These are phyloP conservation scores for Protobothrops flavoviridis DNA, from an alignment of 2,113 vertebrate genomes.

Conservation along the genomic window DNA sequence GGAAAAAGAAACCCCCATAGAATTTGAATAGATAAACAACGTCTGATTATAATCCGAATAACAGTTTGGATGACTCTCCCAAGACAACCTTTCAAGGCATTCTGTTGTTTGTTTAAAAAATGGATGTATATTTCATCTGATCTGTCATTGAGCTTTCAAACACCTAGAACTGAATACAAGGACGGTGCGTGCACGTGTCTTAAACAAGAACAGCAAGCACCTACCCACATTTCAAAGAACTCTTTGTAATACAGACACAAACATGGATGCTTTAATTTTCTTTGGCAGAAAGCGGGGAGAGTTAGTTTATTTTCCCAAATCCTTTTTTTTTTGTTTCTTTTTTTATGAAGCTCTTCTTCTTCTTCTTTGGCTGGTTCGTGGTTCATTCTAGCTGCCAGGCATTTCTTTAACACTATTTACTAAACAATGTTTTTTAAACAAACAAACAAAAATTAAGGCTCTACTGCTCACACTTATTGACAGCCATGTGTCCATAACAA, in stretches of 20 bases:
- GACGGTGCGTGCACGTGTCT: not conserved
- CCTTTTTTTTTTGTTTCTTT: not conserved
- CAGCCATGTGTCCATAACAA: not conserved
- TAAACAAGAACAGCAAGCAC: not conserved
- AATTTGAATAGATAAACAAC: conserved; percentile 35
- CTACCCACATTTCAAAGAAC: not conserved
- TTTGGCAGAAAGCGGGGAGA: not conserved
- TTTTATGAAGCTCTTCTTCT: not conserved
- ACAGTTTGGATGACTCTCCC: conserved; percentile 46
- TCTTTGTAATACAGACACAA: not conserved
- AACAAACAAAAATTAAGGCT: not conserved
- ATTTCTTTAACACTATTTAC: not conserved
- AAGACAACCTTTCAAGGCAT: conserved; percentile 40
- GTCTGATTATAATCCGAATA: conserved; percentile 63
- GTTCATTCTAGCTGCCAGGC: not conserved
- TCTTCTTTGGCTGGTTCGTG: not conserved
- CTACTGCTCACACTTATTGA: not conserved
- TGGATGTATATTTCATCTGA: conserved; percentile 37
- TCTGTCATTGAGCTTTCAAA: conserved; percentile 31
- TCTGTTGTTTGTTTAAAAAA: conserved; percentile 10
- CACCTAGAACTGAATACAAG: not conserved
- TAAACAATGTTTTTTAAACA: not conserved
- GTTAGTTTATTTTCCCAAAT: not conserved
- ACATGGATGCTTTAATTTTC: not conserved
- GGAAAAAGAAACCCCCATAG: not conserved